Conservation (phyloP, 2,888 invertebrate genomes). For the Palloptera scutellata region DNA sequence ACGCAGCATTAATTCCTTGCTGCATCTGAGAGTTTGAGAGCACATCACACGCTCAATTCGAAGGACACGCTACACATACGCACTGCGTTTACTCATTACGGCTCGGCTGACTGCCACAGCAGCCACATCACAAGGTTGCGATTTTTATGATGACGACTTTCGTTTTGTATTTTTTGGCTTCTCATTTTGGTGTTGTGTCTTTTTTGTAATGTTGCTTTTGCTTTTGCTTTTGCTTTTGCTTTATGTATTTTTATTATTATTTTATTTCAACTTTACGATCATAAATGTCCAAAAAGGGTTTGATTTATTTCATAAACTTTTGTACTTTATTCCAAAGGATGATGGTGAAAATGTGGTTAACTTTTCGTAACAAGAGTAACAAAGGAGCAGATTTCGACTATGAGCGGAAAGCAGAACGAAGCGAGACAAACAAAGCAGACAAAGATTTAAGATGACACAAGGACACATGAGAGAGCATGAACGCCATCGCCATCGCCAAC, state of each 20-base stretch:
- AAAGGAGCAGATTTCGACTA: slow-evolving; percentile 41
- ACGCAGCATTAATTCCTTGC: background rate
- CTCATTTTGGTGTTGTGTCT: slow-evolving; percentile 8
- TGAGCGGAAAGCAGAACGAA: slow-evolving; percentile 21
- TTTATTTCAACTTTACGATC: slow-evolving; percentile 63
- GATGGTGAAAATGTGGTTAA: slow-evolving; percentile 43
- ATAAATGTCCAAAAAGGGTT: slow-evolving; percentile 64
- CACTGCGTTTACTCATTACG: background rate
- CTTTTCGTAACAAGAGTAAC: slow-evolving; percentile 32
- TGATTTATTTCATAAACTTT: slow-evolving; percentile 62
- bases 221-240: slow-evolving; percentile 38
- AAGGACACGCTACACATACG: slow-evolving; percentile 14
- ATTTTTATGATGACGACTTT: slow-evolving; percentile 36
- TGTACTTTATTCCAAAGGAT: slow-evolving; percentile 45
- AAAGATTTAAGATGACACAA: slow-evolving; percentile 45
- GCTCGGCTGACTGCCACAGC: background rate
- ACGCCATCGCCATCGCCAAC: too few relatives aligned
- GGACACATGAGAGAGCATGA: slow-evolving; percentile 28
- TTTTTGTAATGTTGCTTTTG: slow-evolving; percentile 20
- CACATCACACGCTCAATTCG: slow-evolving; percentile 5
- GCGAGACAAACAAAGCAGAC: slow-evolving; percentile 22
- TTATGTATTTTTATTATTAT: slow-evolving; percentile 49
- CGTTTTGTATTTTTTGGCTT: too few relatives aligned
- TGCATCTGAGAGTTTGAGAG: slow-evolving; percentile 2
- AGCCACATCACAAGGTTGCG: slow-evolving; percentile 38